Base-by-base conservation (phyloP, 2,888 invertebrate genomes). In the Catocala nupta region DNA sequence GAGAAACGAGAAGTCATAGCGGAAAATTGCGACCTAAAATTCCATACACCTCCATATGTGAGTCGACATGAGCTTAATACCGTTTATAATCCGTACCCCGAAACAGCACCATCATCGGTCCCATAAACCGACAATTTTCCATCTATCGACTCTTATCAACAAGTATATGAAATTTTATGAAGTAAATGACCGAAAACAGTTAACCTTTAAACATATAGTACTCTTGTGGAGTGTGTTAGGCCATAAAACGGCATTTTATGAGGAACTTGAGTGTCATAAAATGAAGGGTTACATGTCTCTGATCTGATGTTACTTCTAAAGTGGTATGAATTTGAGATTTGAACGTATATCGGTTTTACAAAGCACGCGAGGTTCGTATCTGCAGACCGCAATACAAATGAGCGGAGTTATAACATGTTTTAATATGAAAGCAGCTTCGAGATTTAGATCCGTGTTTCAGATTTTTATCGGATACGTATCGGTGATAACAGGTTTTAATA, bases 201-300 rank as follows among this genome's bases (percentile, higher is more conserved):
- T 78, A 77, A 78, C 75, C 71, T 71, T 71, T 70, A 69, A 77
- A 68, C 69, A 68, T 69, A 73, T 57, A 55, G 65, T 68, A 73
- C 80, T 72, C 70, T 71, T 65, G 70, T 78, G 78, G 77, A 85
- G 85, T 83, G 81, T 82, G 82, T 80, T 82, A 83, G 71, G 72
- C 75, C 80, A 84, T 89, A 89, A 90, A 82, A 76, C 59, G 71
- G 63, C 78, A 81, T 85, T 90, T 90, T 90, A 90, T 85, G 85
- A 72, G 75, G 73, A 81, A 81, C 80, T 78, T 77, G 73, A 81
- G 83, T 80, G 77, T 81, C 87, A 79, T 86, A 78, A 78, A 77
- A 59, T 65, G 69, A 70, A 77, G 73, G 68, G 77, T 78, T 77
- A 78, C 72, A 64, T 68, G 70, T 65, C 65, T 77, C 71, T 78